A percentile compares a stretch with the other conserved stretches of the same genome.
Evolutionary conservation across 2,797 vertebrate species (phyloP).

Genomic region (Enteromius mattozi): DNA sequence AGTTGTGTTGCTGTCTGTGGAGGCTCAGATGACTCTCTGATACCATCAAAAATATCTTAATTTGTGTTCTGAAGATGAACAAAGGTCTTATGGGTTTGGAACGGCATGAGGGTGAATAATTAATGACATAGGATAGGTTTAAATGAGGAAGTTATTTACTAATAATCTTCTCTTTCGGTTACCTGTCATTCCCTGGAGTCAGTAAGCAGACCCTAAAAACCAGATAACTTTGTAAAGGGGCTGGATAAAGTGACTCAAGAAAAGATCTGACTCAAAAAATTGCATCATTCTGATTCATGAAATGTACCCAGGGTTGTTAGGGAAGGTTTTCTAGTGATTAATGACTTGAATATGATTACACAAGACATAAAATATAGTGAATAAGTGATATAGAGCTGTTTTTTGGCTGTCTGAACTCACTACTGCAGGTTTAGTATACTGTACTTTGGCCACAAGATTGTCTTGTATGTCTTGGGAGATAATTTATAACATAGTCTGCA

Average conservation of each 20-base stretch:
- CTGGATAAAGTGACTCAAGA: too few species aligned
- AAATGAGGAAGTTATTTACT: neutral
- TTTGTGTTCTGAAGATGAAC: too few species aligned
- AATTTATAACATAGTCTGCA: conserved; percentile 14
- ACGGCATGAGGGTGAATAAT: too few species aligned
- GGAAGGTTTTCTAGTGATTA: neutral
- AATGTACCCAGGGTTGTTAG: neutral
- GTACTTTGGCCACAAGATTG: conserved; percentile 25
- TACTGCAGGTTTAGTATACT: neutral
- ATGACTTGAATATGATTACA: neutral
- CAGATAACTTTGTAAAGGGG: too few species aligned
- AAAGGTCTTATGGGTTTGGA: too few species aligned
- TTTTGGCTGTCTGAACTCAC: neutral
- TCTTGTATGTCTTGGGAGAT: neutral
- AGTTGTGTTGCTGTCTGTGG: too few species aligned
- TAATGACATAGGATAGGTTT: neutral
- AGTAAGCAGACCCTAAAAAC: too few species aligned
- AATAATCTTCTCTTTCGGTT: neutral
- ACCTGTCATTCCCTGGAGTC: neutral
- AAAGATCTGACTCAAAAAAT: neutral
- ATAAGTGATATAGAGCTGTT: neutral
- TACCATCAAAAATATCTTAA: too few species aligned
- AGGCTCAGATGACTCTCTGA: too few species aligned
- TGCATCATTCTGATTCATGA: neutral
- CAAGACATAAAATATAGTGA: too few species aligned